A percentile compares a stretch with the other conserved stretches of the same genome.
These are phyloP conservation scores for Bimastos eiseni DNA, from an alignment of 2,888 invertebrate genomes.

Conservation along the genomic window DNA sequence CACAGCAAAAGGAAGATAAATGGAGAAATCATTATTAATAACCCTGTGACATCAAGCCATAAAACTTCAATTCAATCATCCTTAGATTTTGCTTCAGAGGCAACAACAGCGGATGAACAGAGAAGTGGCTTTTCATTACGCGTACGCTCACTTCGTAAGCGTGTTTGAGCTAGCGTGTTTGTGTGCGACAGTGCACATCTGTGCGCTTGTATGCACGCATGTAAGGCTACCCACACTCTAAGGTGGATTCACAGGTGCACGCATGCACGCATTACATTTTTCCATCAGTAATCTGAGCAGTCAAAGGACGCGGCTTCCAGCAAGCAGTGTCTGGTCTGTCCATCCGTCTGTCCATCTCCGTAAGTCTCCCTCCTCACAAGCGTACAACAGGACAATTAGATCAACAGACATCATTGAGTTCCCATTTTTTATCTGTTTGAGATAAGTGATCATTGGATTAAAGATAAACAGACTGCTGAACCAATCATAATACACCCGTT, in stretches of 20 bases:
- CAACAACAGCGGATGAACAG: neutral
- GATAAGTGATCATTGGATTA: neutral
- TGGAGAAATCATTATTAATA: neutral
- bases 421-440: neutral
- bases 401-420: neutral
- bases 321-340: neutral
- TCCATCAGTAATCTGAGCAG: neutral
- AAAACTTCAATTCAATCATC: neutral
- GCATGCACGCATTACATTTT: neutral
- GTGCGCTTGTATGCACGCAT: neutral
- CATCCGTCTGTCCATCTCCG: neutral
- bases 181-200: neutral
- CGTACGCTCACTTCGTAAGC: neutral
- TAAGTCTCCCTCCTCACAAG: neutral
- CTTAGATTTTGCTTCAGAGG: neutral
- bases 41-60: neutral
- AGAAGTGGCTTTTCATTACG: neutral
- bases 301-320: neutral
- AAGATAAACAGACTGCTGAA: neutral
- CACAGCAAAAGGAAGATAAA: neutral
- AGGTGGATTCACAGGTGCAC: neutral
- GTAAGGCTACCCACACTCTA: neutral
- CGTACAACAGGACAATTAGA: neutral
- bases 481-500: neutral
- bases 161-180: neutral